Percentiles rank a stretch among this genome's conserved stretches.
These are phyloP conservation scores for Ctenoplectra terminalis DNA, from an alignment of 1,140 invertebrate species.

Conservation along the genomic window DNA sequence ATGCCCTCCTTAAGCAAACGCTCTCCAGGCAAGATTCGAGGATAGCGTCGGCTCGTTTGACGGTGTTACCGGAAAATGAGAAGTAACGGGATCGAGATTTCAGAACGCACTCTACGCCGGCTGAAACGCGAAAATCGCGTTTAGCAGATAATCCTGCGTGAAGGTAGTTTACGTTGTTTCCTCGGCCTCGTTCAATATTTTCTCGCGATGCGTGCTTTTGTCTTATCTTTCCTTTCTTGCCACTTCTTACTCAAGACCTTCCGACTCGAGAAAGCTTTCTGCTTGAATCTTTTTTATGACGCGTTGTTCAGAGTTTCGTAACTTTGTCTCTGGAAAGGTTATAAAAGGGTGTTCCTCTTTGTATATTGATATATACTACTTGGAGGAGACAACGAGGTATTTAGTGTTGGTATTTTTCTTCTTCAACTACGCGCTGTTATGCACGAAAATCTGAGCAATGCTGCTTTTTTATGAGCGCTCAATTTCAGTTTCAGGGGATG, in stretches of 20 bases:
- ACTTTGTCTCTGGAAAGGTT: not conserved
- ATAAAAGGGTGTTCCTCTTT: too few relatives aligned
- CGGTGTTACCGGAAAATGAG: slow-evolving; percentile 60
- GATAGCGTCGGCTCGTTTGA: slow-evolving; percentile 61
- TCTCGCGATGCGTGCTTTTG: not conserved
- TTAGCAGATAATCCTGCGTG: slow-evolving; percentile 7
- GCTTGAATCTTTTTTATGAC: not conserved
- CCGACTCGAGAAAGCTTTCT: not conserved
- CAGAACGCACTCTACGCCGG: not conserved
- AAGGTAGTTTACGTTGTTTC: not conserved
- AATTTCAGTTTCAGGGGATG: too few relatives aligned
- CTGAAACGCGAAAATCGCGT: slow-evolving; percentile 26
- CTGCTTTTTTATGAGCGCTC: too few relatives aligned
- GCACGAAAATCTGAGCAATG: too few relatives aligned
- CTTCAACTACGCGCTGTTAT: too few relatives aligned
- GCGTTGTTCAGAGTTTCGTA: not conserved
- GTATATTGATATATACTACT: too few relatives aligned
- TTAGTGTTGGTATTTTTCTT: too few relatives aligned
- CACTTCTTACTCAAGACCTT: not conserved
- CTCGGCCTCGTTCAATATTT: not conserved
- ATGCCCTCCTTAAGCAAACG: slow-evolving; percentile 65
- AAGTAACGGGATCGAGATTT: slow-evolving; percentile 64
- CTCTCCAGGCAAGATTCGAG: slow-evolving; percentile 61
- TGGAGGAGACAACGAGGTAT: too few relatives aligned
- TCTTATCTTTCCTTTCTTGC: not conserved